A percentile compares a stretch with the other conserved stretches of the same genome.
These are phyloP conservation scores for Tauraco erythrolophus DNA, from an alignment of 2,113 vertebrate genomes.

Conservation along the genomic window DNA sequence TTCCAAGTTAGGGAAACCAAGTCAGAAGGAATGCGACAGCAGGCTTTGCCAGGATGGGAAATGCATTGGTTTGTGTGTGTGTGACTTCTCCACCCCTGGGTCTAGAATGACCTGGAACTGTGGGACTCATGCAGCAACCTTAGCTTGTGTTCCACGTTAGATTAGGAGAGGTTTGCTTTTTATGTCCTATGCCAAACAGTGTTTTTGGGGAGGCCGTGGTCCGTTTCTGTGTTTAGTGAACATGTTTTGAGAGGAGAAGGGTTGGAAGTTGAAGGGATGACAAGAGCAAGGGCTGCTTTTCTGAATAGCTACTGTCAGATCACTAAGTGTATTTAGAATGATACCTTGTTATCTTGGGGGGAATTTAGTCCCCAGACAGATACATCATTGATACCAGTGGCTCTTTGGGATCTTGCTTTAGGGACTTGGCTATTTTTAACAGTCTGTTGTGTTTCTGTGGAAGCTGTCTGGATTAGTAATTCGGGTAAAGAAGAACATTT, in stretches of 20 bases:
- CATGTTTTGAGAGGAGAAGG: not conserved
- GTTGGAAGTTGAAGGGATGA: not conserved
- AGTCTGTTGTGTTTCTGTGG: not conserved
- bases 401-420: not conserved
- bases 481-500: not conserved
- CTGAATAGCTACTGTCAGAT: not conserved
- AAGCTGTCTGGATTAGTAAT: not conserved
- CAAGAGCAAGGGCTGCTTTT: not conserved
- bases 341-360: not conserved
- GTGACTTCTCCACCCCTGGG: not conserved
- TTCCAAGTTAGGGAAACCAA: not conserved
- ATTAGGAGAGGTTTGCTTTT: not conserved
- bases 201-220: not conserved
- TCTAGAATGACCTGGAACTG: not conserved
- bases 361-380: not conserved
- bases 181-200: not conserved
- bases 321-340: not conserved
- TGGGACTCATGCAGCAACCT: not conserved
- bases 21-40: fast-evolving
- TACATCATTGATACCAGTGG: not conserved
- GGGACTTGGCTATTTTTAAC: not conserved
- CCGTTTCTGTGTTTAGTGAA: not conserved
- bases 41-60: not conserved
- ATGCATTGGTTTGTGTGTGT: not conserved
- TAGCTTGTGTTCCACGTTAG: not conserved